Conservation (phyloP, 1,140 invertebrate species). For the Aporrectodea caliginosa region DNA sequence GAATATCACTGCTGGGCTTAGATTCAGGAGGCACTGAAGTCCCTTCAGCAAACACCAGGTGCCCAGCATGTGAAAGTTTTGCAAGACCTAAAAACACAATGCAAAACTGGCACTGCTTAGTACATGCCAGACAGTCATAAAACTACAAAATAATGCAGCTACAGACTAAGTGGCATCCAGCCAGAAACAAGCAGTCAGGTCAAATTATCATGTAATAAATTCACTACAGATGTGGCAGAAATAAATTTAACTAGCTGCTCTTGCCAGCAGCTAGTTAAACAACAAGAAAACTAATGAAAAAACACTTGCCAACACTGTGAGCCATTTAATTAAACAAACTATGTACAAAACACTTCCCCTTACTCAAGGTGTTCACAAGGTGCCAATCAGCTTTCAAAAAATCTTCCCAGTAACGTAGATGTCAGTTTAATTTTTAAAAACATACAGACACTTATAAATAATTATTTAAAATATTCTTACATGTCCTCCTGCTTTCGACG, state of each 20-base stretch:
- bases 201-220: too few relatives aligned
- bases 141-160: too few relatives aligned
- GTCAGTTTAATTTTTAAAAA: background rate
- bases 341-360: background rate
- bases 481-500: slow-evolving; percentile 79
- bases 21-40: slow-evolving; percentile 64
- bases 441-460: background rate
- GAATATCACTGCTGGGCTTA: slow-evolving; percentile 48
- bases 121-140: too few relatives aligned
- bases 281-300: too few relatives aligned
- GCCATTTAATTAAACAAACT: background rate
- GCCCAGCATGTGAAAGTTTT: slow-evolving; percentile 82
- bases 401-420: background rate
- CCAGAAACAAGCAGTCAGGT: too few relatives aligned
- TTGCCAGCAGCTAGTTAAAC: too few relatives aligned
- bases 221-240: too few relatives aligned
- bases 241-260: too few relatives aligned
- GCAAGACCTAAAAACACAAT: slow-evolving; percentile 77
- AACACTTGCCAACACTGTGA: background rate
- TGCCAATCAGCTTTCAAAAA: background rate
- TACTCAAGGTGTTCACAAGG: background rate
- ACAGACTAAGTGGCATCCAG: too few relatives aligned
- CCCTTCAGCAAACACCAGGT: slow-evolving; percentile 81
- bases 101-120: too few relatives aligned
- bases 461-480: slow-evolving; percentile 59